Base-by-base conservation (phyloP, 2,113 vertebrate species). In the Seriola dumerili region DNA sequence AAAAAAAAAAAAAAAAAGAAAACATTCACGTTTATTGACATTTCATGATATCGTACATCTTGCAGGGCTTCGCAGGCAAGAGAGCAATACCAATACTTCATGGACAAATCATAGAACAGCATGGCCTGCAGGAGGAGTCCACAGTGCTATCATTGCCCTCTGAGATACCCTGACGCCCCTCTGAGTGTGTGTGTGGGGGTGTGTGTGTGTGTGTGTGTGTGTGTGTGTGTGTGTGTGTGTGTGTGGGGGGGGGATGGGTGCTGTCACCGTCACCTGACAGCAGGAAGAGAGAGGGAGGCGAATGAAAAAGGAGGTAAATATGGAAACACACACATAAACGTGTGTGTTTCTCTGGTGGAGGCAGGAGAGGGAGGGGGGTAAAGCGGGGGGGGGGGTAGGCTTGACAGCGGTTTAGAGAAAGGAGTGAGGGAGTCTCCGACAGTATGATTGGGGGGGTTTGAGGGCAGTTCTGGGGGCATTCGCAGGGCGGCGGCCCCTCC, bases 81-180 rank as follows among this genome's bases (percentile, higher is more conserved):
- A 89, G 66, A 89, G 83, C 83, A 44, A 91, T 58, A 89, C 67
- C 86, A 94, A 93, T 91, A 93, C 90, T 80, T 87, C 72, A 73
- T 34, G 83, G 89, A 82, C 78, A 67, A 67, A 84, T 54, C 2
- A 58, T 21, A 84, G 75, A 34, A 57, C 50, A 78, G 74, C 68
- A 63, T 29, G 29, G 65, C 79, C 84, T 71, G 71, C 58, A 74
- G 55, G 4, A 42, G 59, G 90, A 86, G 90, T 88, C 90, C 93
- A 91, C 85, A 65, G 87, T 63, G 83, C 72, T 78, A 84, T 42
- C 63, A 25, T 70, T 72, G 81, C 85, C 82, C 91, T 72, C 87
- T 64, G 74, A 80, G 66, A 80, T 58, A 70, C 83, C 90, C 77
- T 55, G 76, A 69, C 52, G 36, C 68, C 84, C 87, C 67, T 72